These are phyloP conservation scores for Urocynchramus pylzowi DNA, from an alignment of 2,113 vertebrate species.

Conservation along the genomic window DNA sequence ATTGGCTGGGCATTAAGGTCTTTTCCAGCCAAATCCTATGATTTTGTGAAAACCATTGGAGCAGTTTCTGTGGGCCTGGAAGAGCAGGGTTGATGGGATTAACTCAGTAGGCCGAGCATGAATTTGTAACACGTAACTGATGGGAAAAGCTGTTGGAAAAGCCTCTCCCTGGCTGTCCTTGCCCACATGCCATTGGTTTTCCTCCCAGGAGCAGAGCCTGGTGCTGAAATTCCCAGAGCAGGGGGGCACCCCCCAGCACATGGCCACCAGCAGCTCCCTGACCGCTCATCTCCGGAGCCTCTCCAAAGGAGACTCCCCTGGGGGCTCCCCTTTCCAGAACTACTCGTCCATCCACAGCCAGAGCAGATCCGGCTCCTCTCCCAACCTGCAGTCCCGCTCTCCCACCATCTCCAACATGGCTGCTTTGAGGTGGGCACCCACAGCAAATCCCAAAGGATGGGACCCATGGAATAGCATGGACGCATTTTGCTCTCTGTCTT, in stretches of 20 bases:
- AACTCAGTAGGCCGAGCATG: neutral
- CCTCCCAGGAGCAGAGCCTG: conserved; percentile 81
- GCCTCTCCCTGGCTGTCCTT: neutral
- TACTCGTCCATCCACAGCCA: conserved; percentile 86
- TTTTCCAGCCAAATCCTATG: neutral
- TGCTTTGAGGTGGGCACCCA: conserved; percentile 80
- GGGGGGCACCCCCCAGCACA: conserved; percentile 72
- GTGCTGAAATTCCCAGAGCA: conserved; percentile 86
- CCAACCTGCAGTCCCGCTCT: conserved; percentile 83
- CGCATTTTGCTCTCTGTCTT: neutral
- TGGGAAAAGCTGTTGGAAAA: neutral
- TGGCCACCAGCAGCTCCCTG: conserved; percentile 79
- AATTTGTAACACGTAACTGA: neutral
- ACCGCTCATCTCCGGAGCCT: conserved; percentile 85
- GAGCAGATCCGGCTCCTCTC: conserved; percentile 82
- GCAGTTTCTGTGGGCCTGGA: neutral
- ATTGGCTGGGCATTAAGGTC: neutral
- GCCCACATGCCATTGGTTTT: neutral
- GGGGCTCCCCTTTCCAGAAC: conserved; percentile 88
- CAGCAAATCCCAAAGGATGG: neutral
- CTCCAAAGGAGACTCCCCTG: conserved; percentile 85
- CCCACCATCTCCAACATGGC: conserved; percentile 96
- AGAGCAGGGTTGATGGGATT: neutral
- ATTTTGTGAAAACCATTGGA: neutral
- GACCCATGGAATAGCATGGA: rapidly evolving